Evolutionary conservation across 2,888 invertebrate genomes (phyloP).

Genomic region (Lepeophtheirus nordmannii): DNA sequence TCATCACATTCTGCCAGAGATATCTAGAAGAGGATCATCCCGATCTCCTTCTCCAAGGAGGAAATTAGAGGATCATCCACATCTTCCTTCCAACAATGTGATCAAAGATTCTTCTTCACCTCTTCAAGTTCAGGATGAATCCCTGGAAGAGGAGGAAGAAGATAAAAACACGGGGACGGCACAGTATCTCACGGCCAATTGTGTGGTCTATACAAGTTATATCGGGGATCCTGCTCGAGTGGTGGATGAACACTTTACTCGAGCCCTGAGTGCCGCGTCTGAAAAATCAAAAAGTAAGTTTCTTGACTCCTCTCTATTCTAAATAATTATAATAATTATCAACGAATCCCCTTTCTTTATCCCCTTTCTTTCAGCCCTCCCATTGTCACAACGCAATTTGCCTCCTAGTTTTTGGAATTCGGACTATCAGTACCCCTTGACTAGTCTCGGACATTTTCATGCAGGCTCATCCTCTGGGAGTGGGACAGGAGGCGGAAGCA

Average conservation of each 20-base stretch:
- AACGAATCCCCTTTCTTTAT: background rate
- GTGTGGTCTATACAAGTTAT: slow-evolving; percentile 12
- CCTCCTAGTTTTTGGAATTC: slow-evolving; percentile 13
- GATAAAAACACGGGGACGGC: background rate
- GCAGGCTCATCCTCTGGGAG: too few relatives aligned
- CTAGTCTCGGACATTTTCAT: slow-evolving; percentile 6
- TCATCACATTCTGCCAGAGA: too few relatives aligned
- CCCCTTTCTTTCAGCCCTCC: background rate
- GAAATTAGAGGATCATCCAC: too few relatives aligned
- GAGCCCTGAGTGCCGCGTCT: slow-evolving; percentile 5
- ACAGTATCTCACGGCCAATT: slow-evolving; percentile 12
- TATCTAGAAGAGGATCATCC: too few relatives aligned
- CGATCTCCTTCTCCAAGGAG: too few relatives aligned
- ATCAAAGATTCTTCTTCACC: too few relatives aligned
- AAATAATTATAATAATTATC: too few relatives aligned
- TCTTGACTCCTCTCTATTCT: too few relatives aligned
- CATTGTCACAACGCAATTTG: slow-evolving; percentile 15
- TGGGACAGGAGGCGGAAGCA: background rate
- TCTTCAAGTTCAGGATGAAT: too few relatives aligned
- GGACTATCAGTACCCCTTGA: background rate
- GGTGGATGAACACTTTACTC: slow-evolving; percentile 10
- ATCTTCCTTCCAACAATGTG: too few relatives aligned
- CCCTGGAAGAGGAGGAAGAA: too few relatives aligned
- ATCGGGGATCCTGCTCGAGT: background rate
- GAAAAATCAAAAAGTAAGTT: background rate